Evolutionary conservation across 2,113 vertebrate genomes (phyloP).

Genomic region (Camelus dromedarius): DNA sequence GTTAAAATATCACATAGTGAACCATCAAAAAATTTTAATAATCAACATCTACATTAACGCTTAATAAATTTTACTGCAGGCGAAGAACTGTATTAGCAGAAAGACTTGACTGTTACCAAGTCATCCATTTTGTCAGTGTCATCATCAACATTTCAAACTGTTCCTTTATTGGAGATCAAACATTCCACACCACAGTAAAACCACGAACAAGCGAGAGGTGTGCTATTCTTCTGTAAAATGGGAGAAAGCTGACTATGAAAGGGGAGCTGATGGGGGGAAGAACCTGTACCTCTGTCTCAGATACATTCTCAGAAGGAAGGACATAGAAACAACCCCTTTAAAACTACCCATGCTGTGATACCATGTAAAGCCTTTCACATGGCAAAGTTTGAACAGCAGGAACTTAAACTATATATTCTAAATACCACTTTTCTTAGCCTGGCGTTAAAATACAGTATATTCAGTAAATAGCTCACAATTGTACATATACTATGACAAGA

Average conservation of each 20-base stretch:
- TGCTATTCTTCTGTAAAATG: background rate
- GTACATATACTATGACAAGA: background rate
- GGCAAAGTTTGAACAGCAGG: background rate
- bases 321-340: background rate
- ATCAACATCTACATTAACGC: background rate
- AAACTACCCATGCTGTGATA: background rate
- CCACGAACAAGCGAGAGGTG: background rate
- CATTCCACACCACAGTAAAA: background rate
- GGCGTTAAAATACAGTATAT: conserved; percentile 15
- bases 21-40: background rate
- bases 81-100: background rate
- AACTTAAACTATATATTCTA: background rate
- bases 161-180: background rate
- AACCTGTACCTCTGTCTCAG: background rate
- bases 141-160: background rate
- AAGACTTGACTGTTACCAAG: background rate
- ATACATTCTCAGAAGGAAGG: background rate
- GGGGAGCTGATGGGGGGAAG: background rate
- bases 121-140: conserved; percentile 29
- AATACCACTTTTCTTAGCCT: background rate
- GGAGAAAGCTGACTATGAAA: background rate
- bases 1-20: background rate
- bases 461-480: background rate
- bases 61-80: background rate
- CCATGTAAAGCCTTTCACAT: background rate